Evolutionary conservation across 1,140 invertebrate species (phyloP).

Genomic region (Ladona fulva): DNA sequence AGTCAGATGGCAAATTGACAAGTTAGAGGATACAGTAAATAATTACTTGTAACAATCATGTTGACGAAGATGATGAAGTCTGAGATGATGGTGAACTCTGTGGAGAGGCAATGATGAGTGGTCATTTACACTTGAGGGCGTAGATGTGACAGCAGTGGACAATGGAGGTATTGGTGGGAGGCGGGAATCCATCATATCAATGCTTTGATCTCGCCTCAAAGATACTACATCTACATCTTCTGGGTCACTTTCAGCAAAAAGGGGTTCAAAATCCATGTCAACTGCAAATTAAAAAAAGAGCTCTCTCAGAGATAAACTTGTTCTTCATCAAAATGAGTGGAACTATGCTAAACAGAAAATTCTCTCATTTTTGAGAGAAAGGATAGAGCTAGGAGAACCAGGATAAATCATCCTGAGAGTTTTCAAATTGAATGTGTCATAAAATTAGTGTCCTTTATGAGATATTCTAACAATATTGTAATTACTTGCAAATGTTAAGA

Average conservation of each 20-base stretch:
- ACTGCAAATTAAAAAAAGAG: slow-evolving; percentile 28
- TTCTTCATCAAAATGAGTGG: no score
- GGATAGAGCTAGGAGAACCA: no score
- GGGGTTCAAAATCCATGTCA: slow-evolving; percentile 42
- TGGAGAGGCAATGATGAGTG: neutral
- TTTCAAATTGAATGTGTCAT: no score
- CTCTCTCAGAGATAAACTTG: no score
- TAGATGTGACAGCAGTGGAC: neutral
- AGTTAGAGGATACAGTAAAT: no score
- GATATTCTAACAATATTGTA: no score
- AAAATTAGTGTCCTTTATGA: no score
- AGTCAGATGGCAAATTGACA: no score
- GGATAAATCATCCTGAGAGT: no score
- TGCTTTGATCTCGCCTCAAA: neutral
- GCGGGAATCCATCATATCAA: neutral
- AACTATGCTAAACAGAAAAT: no score
- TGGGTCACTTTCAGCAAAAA: slow-evolving; percentile 43
- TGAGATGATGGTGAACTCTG: neutral
- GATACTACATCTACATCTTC: slow-evolving; percentile 36
- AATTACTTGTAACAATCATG: neutral
- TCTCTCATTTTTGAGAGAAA: no score
- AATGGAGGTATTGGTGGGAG: neutral
- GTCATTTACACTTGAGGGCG: neutral
- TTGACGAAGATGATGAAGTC: neutral
- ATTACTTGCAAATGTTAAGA: no score